phyloP scores from a whole-genome alignment of 2,797 vertebrate species.

The Orestias chungarensis region DNA sequence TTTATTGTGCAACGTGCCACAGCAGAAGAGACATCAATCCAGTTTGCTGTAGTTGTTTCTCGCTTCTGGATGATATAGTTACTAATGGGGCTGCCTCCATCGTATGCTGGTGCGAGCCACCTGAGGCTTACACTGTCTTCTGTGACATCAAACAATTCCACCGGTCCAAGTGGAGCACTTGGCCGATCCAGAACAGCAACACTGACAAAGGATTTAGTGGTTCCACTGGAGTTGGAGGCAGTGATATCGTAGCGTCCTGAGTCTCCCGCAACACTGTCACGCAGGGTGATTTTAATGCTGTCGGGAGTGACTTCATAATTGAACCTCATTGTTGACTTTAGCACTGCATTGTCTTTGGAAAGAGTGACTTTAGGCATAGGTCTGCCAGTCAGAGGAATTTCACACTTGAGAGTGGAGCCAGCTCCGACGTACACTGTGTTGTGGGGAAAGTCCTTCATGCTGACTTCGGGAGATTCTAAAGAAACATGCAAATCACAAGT shows the following conservation, averaged over 20 bases:
- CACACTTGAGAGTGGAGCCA: constrained; percentile 94
- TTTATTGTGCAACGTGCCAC: constrained; percentile 93
- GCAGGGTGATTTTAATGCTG: constrained; percentile 89
- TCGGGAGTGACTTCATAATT: constrained; percentile 92
- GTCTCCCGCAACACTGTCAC: constrained; percentile 91
- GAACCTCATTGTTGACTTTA: constrained; percentile 96
- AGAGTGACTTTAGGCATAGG: constrained; percentile 92
- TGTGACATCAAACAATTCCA: constrained; percentile 88
- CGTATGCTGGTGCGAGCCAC: constrained; percentile 93
- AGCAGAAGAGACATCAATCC: constrained; percentile 93
- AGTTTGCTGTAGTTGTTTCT: constrained; percentile 93
- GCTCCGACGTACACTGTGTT: constrained; percentile 93
- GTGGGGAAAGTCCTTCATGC: constrained; percentile 93
- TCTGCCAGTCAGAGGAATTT: constrained; percentile 91
- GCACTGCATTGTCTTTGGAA: constrained; percentile 85
- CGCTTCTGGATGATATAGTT: constrained; percentile 96
- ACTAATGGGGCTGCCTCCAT: constrained; percentile 95
- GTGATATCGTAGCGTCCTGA: constrained; percentile 94
- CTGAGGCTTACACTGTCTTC: constrained; percentile 90
- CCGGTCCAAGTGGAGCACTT: constrained; percentile 89
- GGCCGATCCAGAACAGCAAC: constrained; percentile 94
- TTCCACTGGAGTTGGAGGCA: constrained; percentile 94
- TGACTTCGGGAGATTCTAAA: constrained; percentile 93
- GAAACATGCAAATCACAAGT: neutral
- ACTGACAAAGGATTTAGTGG: constrained; percentile 91